Evolutionary conservation across 2,797 vertebrate genomes (phyloP).

Genomic region (Anguilla obscura): DNA sequence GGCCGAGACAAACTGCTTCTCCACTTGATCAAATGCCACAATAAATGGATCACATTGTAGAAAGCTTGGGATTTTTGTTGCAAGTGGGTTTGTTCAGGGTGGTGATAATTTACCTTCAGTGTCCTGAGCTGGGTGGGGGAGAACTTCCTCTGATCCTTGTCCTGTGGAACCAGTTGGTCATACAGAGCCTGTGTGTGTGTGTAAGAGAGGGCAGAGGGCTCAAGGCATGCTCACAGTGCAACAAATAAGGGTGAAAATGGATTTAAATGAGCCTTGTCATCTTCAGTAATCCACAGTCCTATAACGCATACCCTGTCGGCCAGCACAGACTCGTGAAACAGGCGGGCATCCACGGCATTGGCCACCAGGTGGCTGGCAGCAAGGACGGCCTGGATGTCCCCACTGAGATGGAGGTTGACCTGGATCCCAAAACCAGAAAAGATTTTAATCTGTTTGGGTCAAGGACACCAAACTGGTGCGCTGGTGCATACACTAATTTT

Average conservation of each 20-base stretch:
- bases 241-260: neutral
- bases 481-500: neutral
- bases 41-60: too few species aligned
- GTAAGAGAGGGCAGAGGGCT: neutral
- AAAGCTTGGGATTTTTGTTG: neutral
- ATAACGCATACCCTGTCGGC: slow-evolving; percentile 81
- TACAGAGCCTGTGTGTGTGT: slow-evolving; percentile 87
- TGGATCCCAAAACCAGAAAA: slow-evolving; percentile 51
- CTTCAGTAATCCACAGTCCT: neutral
- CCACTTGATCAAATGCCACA: too few species aligned
- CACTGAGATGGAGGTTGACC: slow-evolving; percentile 99
- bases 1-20: too few species aligned
- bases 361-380: slow-evolving; percentile 95
- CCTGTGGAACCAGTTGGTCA: slow-evolving; percentile 87
- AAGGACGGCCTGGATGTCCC: slow-evolving; percentile 97
- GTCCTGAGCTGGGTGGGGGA: slow-evolving; percentile 89
- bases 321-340: slow-evolving; percentile 93
- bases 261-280: neutral
- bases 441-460: neutral
- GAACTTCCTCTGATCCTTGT: slow-evolving; percentile 81
- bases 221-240: neutral
- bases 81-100: neutral
- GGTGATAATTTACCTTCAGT: slow-evolving; percentile 73
- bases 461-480: neutral
- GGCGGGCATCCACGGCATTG: slow-evolving; percentile 89